A percentile compares a stretch with the other conserved stretches of the same genome.
Conservation (phyloP, 2,797 vertebrate species). For the Harpagifer antarcticus region DNA sequence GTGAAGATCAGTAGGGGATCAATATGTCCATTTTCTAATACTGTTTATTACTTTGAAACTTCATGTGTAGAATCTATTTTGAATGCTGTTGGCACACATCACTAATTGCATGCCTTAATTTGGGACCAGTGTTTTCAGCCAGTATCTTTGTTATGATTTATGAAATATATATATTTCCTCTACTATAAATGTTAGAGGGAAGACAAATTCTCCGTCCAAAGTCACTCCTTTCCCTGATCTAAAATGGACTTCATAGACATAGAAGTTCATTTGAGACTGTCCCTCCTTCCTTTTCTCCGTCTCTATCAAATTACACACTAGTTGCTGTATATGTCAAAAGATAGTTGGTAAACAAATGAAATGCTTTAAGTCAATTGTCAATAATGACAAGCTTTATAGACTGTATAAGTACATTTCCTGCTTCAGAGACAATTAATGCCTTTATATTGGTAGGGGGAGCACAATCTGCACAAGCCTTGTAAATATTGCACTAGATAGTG, state of each 20-base stretch:
- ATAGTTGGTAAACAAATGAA: not conserved
- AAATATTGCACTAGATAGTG: conserved; percentile 4
- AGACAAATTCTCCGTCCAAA: conserved; percentile 4
- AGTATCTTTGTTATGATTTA: not conserved
- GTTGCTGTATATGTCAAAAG: not conserved
- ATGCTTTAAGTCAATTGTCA: not conserved
- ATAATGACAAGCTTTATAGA: not conserved
- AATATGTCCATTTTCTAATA: conserved; percentile 14
- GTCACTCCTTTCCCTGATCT: not conserved
- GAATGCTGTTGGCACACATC: not conserved
- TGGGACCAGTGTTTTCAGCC: not conserved
- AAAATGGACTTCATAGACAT: not conserved
- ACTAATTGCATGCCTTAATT: not conserved
- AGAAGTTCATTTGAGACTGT: not conserved
- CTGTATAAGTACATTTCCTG: not conserved
- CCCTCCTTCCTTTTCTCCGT: not conserved
- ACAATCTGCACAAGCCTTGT: not conserved
- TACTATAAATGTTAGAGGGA: not conserved
- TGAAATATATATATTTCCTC: not conserved
- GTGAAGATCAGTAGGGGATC: conserved; percentile 35
- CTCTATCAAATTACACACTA: not conserved
- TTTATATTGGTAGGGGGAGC: not conserved
- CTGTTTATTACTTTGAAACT: conserved; percentile 20
- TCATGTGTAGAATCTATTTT: conserved; percentile 1
- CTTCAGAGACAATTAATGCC: not conserved